Conservation (phyloP, 2,888 invertebrate species). For the Fragum sueziense region DNA sequence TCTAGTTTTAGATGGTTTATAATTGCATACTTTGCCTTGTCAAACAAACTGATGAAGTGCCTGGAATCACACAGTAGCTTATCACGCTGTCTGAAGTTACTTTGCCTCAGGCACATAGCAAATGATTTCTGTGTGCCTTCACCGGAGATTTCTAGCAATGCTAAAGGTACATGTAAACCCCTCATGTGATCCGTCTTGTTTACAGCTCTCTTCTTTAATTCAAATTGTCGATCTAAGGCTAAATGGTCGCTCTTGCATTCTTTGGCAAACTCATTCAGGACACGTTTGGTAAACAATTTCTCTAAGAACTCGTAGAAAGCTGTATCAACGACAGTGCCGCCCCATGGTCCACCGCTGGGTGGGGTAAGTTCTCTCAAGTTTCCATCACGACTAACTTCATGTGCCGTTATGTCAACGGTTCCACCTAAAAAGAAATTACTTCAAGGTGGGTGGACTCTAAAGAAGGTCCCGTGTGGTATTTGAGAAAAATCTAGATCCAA, state of each 20-base stretch:
- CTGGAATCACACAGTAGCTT: conserved; percentile 28
- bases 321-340: conserved; percentile 58
- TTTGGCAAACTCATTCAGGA: conserved; percentile 11
- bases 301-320: conserved; percentile 12
- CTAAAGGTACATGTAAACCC: not conserved
- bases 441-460: too few species aligned
- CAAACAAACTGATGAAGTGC: conserved; percentile 26
- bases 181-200: not conserved
- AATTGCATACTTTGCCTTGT: conserved; percentile 16
- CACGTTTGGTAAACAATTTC: conserved; percentile 1
- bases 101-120: conserved; percentile 7
- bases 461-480: too few species aligned
- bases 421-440: conserved; percentile 63
- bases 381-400: conserved; percentile 46
- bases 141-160: conserved; percentile 1
- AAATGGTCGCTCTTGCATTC: conserved; percentile 24
- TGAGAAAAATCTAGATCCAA: too few species aligned
- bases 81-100: conserved; percentile 33
- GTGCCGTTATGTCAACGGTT: conserved; percentile 61
- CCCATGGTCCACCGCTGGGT: conserved; percentile 61
- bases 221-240: conserved; percentile 32
- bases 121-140: conserved; percentile 7
- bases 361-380: conserved; percentile 44
- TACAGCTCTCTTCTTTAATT: conserved; percentile 38
- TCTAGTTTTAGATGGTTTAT: conserved; percentile 18